Conservation (phyloP, 2,113 vertebrate species). For the Athene cunicularia region DNA sequence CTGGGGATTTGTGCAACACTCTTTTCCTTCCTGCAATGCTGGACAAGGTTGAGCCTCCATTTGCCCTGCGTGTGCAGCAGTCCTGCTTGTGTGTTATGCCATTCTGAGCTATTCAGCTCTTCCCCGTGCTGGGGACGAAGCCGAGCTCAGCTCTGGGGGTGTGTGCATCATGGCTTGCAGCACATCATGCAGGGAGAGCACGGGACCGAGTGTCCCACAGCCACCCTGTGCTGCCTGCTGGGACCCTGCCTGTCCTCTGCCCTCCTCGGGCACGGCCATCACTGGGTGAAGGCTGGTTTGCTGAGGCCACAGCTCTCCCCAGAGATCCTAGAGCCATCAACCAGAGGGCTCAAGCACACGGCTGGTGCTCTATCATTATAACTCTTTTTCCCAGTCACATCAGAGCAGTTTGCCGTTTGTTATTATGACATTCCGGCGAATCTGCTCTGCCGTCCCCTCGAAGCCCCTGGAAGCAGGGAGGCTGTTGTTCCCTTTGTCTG, state of each 20-base stretch:
- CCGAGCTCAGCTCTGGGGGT: not conserved
- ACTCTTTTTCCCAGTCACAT: not conserved
- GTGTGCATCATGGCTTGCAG: not conserved
- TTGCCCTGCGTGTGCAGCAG: not conserved
- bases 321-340: rapidly evolving
- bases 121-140: not conserved
- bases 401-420: not conserved
- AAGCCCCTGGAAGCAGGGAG: not conserved
- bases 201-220: not conserved
- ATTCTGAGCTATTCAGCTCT: not conserved
- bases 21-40: not conserved
- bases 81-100: not conserved
- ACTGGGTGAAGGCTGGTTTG: not conserved
- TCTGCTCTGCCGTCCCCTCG: rapidly evolving
- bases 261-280: rapidly evolving
- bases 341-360: not conserved
- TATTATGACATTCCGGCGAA: not conserved
- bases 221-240: not conserved
- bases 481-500: not conserved
- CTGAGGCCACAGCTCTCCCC: not conserved
- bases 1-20: not conserved
- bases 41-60: rapidly evolving
- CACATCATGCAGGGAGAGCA: not conserved
- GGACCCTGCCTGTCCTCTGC: rapidly evolving
- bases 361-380: rapidly evolving